These are phyloP conservation scores for Lota lota DNA, from an alignment of 2,113 vertebrate species.

Conservation along the genomic window DNA sequence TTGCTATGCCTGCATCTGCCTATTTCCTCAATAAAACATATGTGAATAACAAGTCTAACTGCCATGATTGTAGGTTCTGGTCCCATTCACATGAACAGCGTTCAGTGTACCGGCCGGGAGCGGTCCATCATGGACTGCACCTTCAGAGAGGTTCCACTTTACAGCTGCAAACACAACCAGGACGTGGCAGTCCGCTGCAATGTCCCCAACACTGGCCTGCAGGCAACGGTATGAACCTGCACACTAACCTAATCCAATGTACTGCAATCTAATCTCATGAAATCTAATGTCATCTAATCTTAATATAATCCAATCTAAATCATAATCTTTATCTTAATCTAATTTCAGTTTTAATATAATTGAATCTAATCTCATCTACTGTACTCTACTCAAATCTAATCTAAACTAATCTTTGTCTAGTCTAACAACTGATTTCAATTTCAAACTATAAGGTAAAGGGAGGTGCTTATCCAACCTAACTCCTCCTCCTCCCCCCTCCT, in stretches of 20 bases:
- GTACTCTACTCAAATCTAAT: too few relatives aligned
- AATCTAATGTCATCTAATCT: background rate
- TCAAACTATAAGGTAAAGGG: too few relatives aligned
- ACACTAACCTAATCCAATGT: background rate
- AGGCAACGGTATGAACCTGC: slow-evolving; percentile 75
- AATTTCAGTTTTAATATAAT: too few relatives aligned
- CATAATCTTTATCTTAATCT: too few relatives aligned
- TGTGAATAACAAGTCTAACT: slow-evolving; percentile 15
- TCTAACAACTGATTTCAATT: too few relatives aligned
- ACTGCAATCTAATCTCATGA: background rate
- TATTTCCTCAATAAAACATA: too few relatives aligned
- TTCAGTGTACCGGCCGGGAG: slow-evolving; percentile 83
- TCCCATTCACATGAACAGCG: slow-evolving; percentile 89
- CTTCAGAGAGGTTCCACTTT: slow-evolving; percentile 71
- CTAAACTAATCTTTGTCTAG: too few relatives aligned
- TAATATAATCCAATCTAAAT: too few relatives aligned
- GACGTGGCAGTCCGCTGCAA: slow-evolving; percentile 89
- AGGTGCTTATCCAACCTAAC: too few relatives aligned
- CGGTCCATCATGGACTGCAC: slow-evolving; percentile 78
- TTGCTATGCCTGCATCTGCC: too few relatives aligned
- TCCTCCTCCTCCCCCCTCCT: too few relatives aligned
- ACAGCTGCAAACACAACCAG: slow-evolving; percentile 79
- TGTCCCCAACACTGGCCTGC: slow-evolving; percentile 80
- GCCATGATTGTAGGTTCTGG: slow-evolving; percentile 78
- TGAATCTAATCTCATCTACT: too few relatives aligned